Base-by-base conservation (phyloP, 2,113 vertebrate genomes). In the Prinia subflava region DNA sequence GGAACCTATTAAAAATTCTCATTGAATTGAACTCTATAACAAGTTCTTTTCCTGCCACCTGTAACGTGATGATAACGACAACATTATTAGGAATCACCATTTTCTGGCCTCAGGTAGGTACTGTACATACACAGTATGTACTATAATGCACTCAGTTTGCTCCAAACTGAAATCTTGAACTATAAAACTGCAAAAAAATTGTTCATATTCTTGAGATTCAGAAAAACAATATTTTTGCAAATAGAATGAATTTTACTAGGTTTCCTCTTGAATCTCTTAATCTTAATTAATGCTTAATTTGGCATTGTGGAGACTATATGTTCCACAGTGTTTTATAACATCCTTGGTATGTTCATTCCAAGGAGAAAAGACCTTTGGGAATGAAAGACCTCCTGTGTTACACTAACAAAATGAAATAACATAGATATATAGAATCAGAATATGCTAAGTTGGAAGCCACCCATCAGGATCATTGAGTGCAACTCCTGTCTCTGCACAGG, bases 281-380 rank as follows among this genome's bases (percentile, higher is more conserved):
- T 55, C 18, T 35, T 52, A 52, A 44, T 44, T 68, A 77, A 13
- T 52, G 18, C 2, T 8, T 75, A 13, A 44, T 90, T 75, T 91
- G 59, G 5, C 7, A 63, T 71, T 73, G 28, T 56, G 19, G 8
- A 84, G 7, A n/a, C 28, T 21, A 0, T 13, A 31, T 18, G 7
- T 83, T 76, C 52, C 13, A 35, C 41, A 83, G 20, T 73, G 28
- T 92, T 96, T 96, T 76, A 83, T 49, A 94, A 33, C 7, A 39
- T 19, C 10, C 21, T 78, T 94, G 30, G 7, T 83, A 74, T 23
- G 60, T 4, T 87, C 8, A 73, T 77, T 84, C 27, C 81, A 56
- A 52, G 50, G 27, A 86, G 23, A 69, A 85, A 83, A 83, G 11
- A 70, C 21, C 6, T 87, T 15, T 56, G 41, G 49, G 23, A 74